Conservation (phyloP, 2,888 invertebrate genomes). For the Nudaria mundana region DNA sequence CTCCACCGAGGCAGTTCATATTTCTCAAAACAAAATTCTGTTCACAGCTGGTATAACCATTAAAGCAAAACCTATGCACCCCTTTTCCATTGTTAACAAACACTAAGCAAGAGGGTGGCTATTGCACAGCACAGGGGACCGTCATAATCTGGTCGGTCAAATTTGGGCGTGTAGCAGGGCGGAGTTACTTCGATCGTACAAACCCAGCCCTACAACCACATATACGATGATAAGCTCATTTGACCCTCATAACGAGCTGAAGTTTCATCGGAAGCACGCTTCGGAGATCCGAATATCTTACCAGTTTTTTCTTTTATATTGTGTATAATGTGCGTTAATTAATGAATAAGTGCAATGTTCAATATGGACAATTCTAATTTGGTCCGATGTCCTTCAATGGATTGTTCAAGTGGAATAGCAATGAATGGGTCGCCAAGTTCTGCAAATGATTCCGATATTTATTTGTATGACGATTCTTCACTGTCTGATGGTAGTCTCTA, state of each 20-base stretch:
- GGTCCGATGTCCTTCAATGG: conserved; percentile 38
- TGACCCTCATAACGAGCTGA: conserved; percentile 22
- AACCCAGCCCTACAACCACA: conserved; percentile 31
- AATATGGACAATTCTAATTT: conserved; percentile 51
- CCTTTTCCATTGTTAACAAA: neutral
- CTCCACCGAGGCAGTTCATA: too few relatives aligned
- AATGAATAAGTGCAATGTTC: conserved; percentile 25
- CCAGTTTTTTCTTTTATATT: neutral
- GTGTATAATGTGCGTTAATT: too few relatives aligned
- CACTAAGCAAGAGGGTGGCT: neutral
- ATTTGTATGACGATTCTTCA: conserved; percentile 83
- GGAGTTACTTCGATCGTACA: conserved; percentile 28
- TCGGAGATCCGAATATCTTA: neutral
- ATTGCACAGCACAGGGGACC: neutral
- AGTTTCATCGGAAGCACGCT: conserved; percentile 13
- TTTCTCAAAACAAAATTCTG: too few relatives aligned
- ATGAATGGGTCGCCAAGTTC: conserved; percentile 65
- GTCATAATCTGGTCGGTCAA: conserved; percentile 9
- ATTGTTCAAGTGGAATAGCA: conserved; percentile 34
- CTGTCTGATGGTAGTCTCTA: conserved; percentile 85
- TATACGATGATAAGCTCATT: conserved; percentile 18
- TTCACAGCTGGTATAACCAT: too few relatives aligned
- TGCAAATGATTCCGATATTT: conserved; percentile 84
- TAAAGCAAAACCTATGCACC: neutral
- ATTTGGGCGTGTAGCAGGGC: conserved; percentile 34